These are phyloP conservation scores for Tanytarsus gracilentus DNA, from an alignment of 2,888 invertebrate species.

Conservation along the genomic window DNA sequence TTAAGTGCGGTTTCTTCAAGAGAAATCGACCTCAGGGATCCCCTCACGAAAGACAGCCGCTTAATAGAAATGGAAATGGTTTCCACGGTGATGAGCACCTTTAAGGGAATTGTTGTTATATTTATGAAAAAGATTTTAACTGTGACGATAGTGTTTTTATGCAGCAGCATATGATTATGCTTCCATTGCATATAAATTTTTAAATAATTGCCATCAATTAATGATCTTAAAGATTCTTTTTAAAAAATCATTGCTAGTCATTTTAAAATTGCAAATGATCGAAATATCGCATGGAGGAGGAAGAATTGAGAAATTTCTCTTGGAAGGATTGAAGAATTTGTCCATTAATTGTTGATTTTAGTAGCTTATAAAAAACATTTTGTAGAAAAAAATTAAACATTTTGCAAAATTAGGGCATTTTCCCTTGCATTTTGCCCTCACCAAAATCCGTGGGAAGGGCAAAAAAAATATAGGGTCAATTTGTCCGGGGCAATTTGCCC, in stretches of 20 bases:
- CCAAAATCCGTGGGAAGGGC: too few relatives aligned
- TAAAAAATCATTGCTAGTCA: conserved; percentile 26
- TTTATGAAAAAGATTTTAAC: conserved; percentile 11
- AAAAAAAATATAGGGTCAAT: too few relatives aligned
- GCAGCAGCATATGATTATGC: conserved; percentile 3
- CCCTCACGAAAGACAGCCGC: conserved; percentile 67
- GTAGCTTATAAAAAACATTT: too few relatives aligned
- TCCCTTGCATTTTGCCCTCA: too few relatives aligned
- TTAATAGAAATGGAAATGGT: conserved; percentile 65
- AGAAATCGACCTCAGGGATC: conserved; percentile 75
- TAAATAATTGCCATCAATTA: conserved; percentile 17
- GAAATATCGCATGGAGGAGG: background rate
- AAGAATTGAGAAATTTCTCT: background rate
- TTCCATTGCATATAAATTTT: conserved; percentile 11
- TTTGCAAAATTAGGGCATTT: too few relatives aligned
- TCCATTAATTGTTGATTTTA: conserved; percentile 22
- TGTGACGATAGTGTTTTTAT: conserved; percentile 16
- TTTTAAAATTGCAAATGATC: conserved; percentile 16
- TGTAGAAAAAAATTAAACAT: too few relatives aligned
- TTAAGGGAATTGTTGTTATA: conserved; percentile 40
- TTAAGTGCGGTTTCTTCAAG: conserved; percentile 93
- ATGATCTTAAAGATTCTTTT: conserved; percentile 10
- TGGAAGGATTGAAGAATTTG: too few relatives aligned
- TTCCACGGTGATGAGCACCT: conserved; percentile 67
- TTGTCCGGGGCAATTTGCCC: too few relatives aligned